Base-by-base conservation (phyloP, 1,140 invertebrate species). In the Sweltsa coloradensis region DNA sequence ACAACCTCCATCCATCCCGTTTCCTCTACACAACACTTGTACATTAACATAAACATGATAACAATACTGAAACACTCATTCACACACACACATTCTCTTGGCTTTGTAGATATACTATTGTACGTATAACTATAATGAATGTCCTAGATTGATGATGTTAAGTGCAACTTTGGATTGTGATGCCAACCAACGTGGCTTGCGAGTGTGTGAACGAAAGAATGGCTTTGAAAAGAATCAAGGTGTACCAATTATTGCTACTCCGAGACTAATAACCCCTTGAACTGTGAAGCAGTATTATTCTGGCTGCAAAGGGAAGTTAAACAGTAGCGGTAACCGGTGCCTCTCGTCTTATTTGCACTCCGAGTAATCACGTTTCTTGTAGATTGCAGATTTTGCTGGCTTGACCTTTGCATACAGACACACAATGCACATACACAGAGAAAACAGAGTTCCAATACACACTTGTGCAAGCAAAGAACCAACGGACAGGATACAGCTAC, bases 91-190 rank as follows among this genome's bases (percentile, higher is more conserved):
- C 41, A 50, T 24, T 37, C 41, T 45, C 48, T 50, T 45, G 26
- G 41, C 41, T 50, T 50, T 50, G 48, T 50, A 50, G 48, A 49
- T 21, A 39, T 47, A 22, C 37, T 47, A 36, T 41, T 47, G 45
- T 47, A 18, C n/a, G 22, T 23, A 27, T 49, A 41, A 44, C 42
- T 34, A 45, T 50, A 45, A 19, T 50, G 48, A 43, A 50, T 50
- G 48, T 50, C 14, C 34, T 50, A 50, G 48, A 43, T 50, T 43
- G 34, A 39, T 44, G 22, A 22, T 50, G 48, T 44, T 26, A 36
- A 44, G 24, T 50, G 48, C 48, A 50, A 44, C 36, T 50, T 50
- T 36, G 45, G 26, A 5, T 44, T 23, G 22, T 23, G 42, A 44
- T 44, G 27, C 42, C 36, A 47, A 21, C 22, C 34, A 21, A 39